Evolutionary conservation across 2,888 invertebrate genomes (phyloP).

Genomic region (Chorisops tibialis): DNA sequence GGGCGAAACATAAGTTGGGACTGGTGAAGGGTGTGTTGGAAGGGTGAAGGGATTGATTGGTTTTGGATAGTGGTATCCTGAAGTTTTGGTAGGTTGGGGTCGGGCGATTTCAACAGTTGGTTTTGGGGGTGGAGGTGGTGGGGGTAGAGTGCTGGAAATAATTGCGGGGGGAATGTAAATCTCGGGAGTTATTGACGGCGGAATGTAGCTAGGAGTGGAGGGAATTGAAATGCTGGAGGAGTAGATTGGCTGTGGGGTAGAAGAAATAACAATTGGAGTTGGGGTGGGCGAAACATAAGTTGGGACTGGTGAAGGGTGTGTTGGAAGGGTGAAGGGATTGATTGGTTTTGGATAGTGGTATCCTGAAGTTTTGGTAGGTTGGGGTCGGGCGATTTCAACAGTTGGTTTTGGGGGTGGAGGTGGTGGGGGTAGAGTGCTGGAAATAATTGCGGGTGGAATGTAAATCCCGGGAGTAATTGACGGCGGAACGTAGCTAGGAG

Average conservation of each 20-base stretch:
- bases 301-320: background rate
- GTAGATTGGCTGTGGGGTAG: background rate
- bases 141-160: background rate
- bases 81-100: background rate
- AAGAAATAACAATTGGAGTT: background rate
- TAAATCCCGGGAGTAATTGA: background rate
- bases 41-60: background rate
- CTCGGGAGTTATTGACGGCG: background rate
- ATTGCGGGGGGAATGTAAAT: background rate
- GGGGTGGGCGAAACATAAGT: background rate
- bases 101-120: background rate
- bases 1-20: background rate
- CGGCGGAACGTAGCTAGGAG: background rate
- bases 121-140: constrained; percentile 1
- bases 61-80: constrained; percentile 3
- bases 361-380: background rate
- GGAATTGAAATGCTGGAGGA: background rate
- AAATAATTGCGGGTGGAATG: background rate
- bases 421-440: background rate
- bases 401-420: constrained; percentile 5
- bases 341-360: constrained; percentile 4
- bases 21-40: background rate
- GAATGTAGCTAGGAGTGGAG: background rate
- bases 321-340: background rate
- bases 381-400: background rate